phyloP scores from a whole-genome alignment of 2,113 vertebrate species.

The Neoarius graeffei region DNA sequence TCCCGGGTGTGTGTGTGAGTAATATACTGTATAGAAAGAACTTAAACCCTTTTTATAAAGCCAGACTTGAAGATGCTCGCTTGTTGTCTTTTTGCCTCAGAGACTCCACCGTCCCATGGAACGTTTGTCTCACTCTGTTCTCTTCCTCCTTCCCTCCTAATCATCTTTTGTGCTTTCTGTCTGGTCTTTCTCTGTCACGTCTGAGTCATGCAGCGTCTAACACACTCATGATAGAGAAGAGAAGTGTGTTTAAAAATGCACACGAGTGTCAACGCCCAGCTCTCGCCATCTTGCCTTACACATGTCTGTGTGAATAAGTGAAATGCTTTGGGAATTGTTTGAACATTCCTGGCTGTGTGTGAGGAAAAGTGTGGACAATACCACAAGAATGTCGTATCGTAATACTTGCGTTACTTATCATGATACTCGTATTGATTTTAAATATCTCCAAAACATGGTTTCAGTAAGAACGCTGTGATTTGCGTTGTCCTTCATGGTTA shows the following conservation, averaged over 20 bases:
- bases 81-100: not conserved
- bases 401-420: no score
- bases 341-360: not conserved
- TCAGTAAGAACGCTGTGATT: not conserved
- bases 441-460: not conserved
- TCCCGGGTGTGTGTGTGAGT: not conserved
- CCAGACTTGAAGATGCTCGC: not conserved
- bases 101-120: no score
- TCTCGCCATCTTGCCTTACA: not conserved
- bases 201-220: not conserved
- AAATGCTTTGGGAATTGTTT: not conserved
- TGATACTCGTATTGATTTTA: not conserved
- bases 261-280: not conserved
- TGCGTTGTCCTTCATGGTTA: not conserved
- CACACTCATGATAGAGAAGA: not conserved
- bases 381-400: not conserved
- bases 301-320: not conserved
- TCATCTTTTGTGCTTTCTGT: not conserved
- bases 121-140: not conserved
- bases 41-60: not conserved
- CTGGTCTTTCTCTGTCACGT: not conserved
- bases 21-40: not conserved
- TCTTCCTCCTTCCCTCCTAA: not conserved
- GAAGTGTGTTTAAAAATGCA: not conserved
- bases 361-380: not conserved